Evolutionary conservation across 2,113 vertebrate species (phyloP).

Genomic region (Galeopterus variegatus): DNA sequence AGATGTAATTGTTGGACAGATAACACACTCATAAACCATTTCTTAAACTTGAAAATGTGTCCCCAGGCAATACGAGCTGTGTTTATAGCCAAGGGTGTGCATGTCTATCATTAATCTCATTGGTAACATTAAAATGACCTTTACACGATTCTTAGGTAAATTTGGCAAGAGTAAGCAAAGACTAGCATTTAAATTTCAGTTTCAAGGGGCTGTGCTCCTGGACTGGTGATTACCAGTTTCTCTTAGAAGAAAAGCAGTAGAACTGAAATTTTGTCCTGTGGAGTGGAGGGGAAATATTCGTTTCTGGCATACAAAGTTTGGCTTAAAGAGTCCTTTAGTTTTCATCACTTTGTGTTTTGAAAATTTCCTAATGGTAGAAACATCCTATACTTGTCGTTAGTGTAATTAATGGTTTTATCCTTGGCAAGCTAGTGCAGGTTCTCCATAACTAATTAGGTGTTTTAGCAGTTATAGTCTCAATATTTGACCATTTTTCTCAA

Average conservation of each 20-base stretch:
- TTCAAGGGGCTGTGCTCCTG: not conserved
- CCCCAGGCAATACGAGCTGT: not conserved
- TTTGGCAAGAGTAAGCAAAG: constrained; percentile 37
- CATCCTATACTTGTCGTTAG: not conserved
- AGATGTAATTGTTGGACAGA: constrained; percentile 65
- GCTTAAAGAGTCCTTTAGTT: not conserved
- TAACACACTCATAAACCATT: constrained; percentile 30
- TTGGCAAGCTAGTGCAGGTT: not conserved
- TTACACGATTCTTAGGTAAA: not conserved
- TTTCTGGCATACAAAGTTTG: not conserved
- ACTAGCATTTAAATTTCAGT: not conserved
- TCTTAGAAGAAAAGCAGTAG: constrained; percentile 3
- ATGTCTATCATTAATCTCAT: not conserved
- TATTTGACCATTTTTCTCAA: not conserved
- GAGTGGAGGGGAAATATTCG: not conserved
- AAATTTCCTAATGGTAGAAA: not conserved
- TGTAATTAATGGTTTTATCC: not conserved
- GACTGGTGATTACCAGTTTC: not conserved
- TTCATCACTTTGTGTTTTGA: not conserved
- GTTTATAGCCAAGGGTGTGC: not conserved
- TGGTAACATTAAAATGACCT: constrained; percentile 17
- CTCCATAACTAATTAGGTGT: not conserved
- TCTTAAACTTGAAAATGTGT: constrained; percentile 56
- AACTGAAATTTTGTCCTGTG: not conserved
- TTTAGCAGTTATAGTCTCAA: not conserved